phyloP scores from a whole-genome alignment of 1,140 invertebrate genomes.

The Drosophila yakuba region DNA sequence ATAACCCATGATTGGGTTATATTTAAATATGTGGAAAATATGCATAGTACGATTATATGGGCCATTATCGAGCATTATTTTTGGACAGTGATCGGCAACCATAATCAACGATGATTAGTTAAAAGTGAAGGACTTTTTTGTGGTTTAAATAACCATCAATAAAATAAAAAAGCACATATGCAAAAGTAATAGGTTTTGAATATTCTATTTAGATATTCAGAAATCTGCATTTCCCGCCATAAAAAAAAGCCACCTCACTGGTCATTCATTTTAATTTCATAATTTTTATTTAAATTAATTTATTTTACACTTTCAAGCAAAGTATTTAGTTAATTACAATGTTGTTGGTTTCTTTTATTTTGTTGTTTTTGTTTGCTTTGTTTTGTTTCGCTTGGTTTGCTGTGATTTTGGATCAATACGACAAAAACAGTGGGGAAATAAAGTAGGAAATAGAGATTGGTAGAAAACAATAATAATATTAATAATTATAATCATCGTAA shows the following conservation, averaged over 20 bases:
- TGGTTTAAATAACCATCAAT: too few species aligned
- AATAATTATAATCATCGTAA: slow-evolving; percentile 66
- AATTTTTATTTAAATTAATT: slow-evolving; percentile 82
- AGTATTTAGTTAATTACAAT: slow-evolving; percentile 77
- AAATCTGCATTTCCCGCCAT: not conserved
- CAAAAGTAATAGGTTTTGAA: too few species aligned
- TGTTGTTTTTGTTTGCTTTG: slow-evolving; percentile 51
- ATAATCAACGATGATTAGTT: not conserved
- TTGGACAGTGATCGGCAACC: not conserved
- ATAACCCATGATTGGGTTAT: not conserved
- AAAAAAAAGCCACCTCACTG: not conserved
- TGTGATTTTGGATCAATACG: slow-evolving; percentile 47
- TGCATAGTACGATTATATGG: not conserved
- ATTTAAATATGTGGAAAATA: slow-evolving; percentile 17
- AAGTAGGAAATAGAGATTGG: slow-evolving; percentile 48
- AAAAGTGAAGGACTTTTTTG: too few species aligned
- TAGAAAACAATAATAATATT: slow-evolving; percentile 58
- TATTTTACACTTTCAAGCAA: slow-evolving; percentile 80
- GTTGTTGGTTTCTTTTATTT: slow-evolving; percentile 56
- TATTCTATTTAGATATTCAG: too few species aligned
- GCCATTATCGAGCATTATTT: not conserved
- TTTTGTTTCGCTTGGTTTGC: slow-evolving; percentile 47
- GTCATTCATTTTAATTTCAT: slow-evolving; percentile 56
- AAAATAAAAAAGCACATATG: too few species aligned
- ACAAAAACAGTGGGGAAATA: slow-evolving; percentile 36